A percentile compares a stretch with the other conserved stretches of the same genome.
Conservation (phyloP, 2,888 invertebrate genomes). For the Sclerodermus sp. region DNA sequence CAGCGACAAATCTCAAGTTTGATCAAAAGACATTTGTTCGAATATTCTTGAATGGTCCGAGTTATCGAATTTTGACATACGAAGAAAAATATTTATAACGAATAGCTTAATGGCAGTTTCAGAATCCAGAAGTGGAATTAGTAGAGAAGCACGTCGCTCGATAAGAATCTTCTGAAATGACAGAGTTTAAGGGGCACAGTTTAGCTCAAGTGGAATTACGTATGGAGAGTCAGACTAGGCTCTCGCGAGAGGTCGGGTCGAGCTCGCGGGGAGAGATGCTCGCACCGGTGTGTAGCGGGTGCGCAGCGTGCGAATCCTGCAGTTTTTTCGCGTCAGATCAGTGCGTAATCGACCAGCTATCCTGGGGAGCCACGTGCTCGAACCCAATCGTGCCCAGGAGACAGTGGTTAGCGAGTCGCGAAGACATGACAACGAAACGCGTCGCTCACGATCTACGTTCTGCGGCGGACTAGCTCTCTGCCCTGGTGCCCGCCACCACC, state of each 20-base stretch:
- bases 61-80: too few species aligned
- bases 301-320: neutral
- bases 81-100: too few species aligned
- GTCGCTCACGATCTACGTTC: conserved; percentile 53
- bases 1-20: too few species aligned
- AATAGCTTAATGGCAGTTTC: too few species aligned
- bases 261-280: conserved; percentile 4
- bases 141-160: too few species aligned
- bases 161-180: too few species aligned
- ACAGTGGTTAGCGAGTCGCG: conserved; percentile 14
- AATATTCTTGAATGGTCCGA: too few species aligned
- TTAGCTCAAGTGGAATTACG: too few species aligned
- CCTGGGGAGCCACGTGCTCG: conserved; percentile 24
- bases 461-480: conserved; percentile 52
- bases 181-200: too few species aligned
- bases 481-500: conserved; percentile 42
- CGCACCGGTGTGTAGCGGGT: neutral
- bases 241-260: conserved; percentile 31
- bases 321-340: neutral
- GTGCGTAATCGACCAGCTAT: neutral
- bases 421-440: conserved; percentile 31
- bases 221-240: neutral
- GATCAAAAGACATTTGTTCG: too few species aligned
- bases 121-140: too few species aligned
- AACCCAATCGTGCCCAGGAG: conserved; percentile 1